Evolutionary conservation across 1,140 invertebrate species (phyloP).

Genomic region (Geopemphigus sp.): DNA sequence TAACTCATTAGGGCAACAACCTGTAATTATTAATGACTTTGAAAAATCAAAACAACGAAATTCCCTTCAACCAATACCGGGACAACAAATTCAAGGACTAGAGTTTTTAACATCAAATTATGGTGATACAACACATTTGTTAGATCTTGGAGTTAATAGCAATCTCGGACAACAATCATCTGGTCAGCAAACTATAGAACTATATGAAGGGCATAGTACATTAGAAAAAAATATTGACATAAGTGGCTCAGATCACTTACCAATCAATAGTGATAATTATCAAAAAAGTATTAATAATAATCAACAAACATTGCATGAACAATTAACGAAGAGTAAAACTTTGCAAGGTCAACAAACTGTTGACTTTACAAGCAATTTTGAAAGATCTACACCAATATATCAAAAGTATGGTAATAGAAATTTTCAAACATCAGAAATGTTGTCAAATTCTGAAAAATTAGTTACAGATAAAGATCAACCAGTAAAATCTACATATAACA

Average conservation of each 20-base stretch:
- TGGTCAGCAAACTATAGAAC: neutral
- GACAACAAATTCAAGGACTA: neutral
- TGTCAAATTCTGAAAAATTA: neutral
- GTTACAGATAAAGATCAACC: neutral
- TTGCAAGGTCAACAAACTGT: conserved; percentile 14
- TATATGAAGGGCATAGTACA: conserved; percentile 13
- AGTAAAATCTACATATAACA: conserved; percentile 7
- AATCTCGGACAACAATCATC: neutral
- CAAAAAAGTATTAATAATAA: neutral
- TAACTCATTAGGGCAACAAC: neutral
- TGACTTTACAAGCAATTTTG: conserved; percentile 5
- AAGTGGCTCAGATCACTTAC: neutral
- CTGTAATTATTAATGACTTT: neutral
- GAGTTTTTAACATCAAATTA: conserved; percentile 26
- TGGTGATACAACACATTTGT: neutral
- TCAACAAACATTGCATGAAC: neutral
- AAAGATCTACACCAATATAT: neutral
- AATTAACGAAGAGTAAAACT: neutral
- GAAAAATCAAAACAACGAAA: conserved; percentile 1
- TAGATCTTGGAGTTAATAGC: neutral
- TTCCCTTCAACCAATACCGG: neutral
- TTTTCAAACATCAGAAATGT: neutral
- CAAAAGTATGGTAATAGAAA: neutral
- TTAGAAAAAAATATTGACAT: conserved; percentile 35
- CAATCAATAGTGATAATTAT: neutral